phyloP scores from a whole-genome alignment of 2,888 invertebrate species.

The Margaritifera margaritifera region DNA sequence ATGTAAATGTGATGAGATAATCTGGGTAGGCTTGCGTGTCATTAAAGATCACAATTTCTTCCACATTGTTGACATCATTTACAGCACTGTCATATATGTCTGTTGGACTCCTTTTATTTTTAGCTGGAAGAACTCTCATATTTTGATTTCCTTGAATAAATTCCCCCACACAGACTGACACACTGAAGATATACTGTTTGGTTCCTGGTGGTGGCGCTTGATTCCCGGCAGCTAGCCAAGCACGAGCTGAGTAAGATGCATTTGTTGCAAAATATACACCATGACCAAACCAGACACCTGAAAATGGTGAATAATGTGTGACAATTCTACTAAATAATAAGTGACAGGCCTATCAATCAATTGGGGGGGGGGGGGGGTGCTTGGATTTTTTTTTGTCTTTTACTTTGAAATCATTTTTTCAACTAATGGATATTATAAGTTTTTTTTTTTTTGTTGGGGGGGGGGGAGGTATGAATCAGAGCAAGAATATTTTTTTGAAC shows the following conservation, averaged over 20 bases:
- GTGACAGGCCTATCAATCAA: no score
- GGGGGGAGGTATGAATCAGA: no score
- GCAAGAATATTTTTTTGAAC: no score
- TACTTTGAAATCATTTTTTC: no score
- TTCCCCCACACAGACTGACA: constrained; percentile 25
- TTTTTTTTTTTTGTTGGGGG: no score
- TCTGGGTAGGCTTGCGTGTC: constrained; percentile 64
- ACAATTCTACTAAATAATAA: no score
- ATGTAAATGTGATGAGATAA: constrained; percentile 53
- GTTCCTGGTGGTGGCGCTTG: constrained; percentile 4
- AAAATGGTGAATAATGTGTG: no score
- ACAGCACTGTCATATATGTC: constrained; percentile 53
- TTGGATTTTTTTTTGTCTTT: no score
- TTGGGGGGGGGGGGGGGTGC: no score
- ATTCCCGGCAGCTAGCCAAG: constrained; percentile 28
- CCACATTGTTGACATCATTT: constrained; percentile 38
- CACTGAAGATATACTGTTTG: constrained; percentile 42
- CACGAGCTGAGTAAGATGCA: constrained; percentile 49
- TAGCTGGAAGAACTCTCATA: constrained; percentile 43
- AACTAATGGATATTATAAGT: no score
- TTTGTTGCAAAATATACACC: constrained; percentile 62
- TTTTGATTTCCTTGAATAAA: constrained; percentile 26
- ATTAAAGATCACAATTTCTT: constrained; percentile 61
- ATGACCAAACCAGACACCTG: constrained; percentile 27
- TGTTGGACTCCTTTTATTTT: constrained; percentile 13